Evolutionary conservation across 2,888 invertebrate genomes (phyloP).

Genomic region (Protodeltote pygarga): DNA sequence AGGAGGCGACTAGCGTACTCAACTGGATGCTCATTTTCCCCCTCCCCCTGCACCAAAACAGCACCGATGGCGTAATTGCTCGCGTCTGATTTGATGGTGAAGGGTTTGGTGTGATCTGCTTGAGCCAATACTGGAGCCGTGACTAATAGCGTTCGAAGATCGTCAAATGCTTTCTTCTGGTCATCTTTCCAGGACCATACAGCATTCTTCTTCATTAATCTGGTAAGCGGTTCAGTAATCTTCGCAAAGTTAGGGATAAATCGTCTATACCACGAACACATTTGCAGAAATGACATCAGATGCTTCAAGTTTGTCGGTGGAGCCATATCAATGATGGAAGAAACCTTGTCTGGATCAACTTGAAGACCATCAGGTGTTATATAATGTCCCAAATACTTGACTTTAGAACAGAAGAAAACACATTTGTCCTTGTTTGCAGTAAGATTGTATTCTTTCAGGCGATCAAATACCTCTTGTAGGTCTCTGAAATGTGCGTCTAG

Average conservation of each 20-base stretch:
- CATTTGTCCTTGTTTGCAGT: slow-evolving; percentile 45
- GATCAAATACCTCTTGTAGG: slow-evolving; percentile 37
- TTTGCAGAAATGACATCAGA: slow-evolving; percentile 51
- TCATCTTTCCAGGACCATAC: slow-evolving; percentile 1
- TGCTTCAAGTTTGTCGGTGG: slow-evolving; percentile 46
- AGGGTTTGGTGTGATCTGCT: slow-evolving; percentile 5
- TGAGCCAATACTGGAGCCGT: slow-evolving; percentile 12
- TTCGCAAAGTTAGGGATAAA: slow-evolving; percentile 28
- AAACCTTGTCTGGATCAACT: slow-evolving; percentile 38
- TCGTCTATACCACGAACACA: slow-evolving; percentile 36
- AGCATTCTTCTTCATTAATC: slow-evolving; percentile 22
- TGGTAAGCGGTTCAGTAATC: slow-evolving; percentile 27
- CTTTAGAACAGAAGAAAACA: slow-evolving; percentile 23
- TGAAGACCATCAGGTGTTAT: slow-evolving; percentile 37
- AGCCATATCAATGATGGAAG: slow-evolving; percentile 42
- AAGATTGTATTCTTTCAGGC: slow-evolving; percentile 39
- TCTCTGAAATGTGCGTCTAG: slow-evolving; percentile 48
- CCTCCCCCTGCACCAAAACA: slow-evolving; percentile 21
- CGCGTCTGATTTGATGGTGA: slow-evolving; percentile 7
- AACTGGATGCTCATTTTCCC: slow-evolving; percentile 1
- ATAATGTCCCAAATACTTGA: slow-evolving; percentile 44
- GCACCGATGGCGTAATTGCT: slow-evolving; percentile 17
- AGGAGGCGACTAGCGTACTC: slow-evolving; percentile 1
- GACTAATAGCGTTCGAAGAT: slow-evolving; percentile 1
- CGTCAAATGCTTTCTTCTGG: slow-evolving; percentile 1